Conservation (phyloP, 2,113 vertebrate genomes). For the Mungos mungo region DNA sequence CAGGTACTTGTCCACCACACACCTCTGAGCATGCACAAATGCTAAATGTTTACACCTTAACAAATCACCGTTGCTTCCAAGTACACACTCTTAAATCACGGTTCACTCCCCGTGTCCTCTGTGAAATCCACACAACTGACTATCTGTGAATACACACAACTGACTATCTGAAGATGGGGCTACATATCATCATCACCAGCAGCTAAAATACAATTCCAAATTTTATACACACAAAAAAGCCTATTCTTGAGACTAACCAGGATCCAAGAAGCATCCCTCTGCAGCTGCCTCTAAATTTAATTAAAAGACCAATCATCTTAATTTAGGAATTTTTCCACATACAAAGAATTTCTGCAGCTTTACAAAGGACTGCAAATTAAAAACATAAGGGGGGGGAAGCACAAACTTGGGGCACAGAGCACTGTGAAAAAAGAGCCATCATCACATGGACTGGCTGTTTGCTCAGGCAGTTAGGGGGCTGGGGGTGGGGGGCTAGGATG, state of each 20-base stretch:
- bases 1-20: background rate
- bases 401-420: background rate
- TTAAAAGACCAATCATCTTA: slow-evolving; percentile 1
- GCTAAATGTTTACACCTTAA: background rate
- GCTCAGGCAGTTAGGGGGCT: background rate
- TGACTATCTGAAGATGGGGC: background rate
- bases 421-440: background rate
- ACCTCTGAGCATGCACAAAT: background rate
- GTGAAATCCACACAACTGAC: background rate
- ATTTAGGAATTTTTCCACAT: background rate
- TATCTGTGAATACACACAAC: background rate
- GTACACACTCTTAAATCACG: background rate
- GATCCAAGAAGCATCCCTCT: background rate
- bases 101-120: background rate
- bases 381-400: background rate
- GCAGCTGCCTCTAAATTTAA: slow-evolving; percentile 12
- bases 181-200: background rate
- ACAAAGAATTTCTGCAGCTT: slow-evolving; percentile 16
- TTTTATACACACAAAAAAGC: background rate
- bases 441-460: background rate
- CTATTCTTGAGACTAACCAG: background rate
- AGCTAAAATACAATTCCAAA: background rate
- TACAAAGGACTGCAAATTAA: background rate
- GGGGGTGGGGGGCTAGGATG: too few relatives aligned
- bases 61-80: background rate